Evolutionary conservation across 2,888 invertebrate species (phyloP).

Genomic region (Piscicola geometra): DNA sequence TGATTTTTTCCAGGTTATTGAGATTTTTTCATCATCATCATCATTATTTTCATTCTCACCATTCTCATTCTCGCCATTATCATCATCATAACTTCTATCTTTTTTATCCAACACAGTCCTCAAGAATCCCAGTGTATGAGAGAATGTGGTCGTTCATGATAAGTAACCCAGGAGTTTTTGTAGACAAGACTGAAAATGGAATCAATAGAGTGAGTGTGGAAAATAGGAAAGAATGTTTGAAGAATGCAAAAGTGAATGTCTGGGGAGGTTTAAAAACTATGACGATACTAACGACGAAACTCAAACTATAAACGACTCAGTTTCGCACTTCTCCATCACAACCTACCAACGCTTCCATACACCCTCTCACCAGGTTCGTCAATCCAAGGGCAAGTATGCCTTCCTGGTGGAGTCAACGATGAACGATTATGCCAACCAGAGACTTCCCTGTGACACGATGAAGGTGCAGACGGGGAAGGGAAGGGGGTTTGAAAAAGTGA

Average conservation of each 20-base stretch:
- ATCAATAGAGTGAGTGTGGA: slow-evolving; percentile 53
- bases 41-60: neutral
- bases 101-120: slow-evolving; percentile 59
- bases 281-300: no score
- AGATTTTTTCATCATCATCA: neutral
- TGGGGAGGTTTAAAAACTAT: no score
- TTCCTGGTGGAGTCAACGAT: slow-evolving; percentile 60
- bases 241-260: no score
- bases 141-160: slow-evolving; percentile 95
- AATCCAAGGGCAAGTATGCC: slow-evolving; percentile 65
- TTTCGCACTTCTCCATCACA: no score
- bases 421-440: slow-evolving; percentile 78
- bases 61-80: neutral
- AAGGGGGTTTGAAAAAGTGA: neutral
- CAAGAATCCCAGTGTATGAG: slow-evolving; percentile 86
- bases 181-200: slow-evolving; percentile 65
- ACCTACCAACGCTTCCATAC: no score
- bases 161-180: slow-evolving; percentile 77
- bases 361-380: slow-evolving; percentile 34
- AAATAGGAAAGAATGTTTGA: no score
- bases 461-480: slow-evolving; percentile 62
- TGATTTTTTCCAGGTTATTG: slow-evolving; percentile 75
- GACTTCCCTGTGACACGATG: slow-evolving; percentile 66
- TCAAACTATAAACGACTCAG: no score
- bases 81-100: neutral